Conservation (phyloP, 2,113 vertebrate species). For the Saguinus midas region DNA sequence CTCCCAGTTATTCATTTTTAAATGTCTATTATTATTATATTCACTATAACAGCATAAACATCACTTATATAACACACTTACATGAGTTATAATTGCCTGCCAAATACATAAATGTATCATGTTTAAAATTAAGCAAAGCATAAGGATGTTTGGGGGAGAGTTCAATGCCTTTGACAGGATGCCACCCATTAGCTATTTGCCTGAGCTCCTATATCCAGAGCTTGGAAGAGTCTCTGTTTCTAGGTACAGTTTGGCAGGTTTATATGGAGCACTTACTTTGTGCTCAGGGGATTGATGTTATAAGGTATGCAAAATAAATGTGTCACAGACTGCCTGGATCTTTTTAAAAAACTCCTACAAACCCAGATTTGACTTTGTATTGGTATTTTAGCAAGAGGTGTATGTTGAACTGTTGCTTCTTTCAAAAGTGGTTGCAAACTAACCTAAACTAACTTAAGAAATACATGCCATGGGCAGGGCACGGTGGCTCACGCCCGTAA, state of each 20-base stretch:
- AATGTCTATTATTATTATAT: background rate
- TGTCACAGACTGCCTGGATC: background rate
- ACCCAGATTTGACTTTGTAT: background rate
- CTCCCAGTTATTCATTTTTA: background rate
- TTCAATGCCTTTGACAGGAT: background rate
- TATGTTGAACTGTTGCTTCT: background rate
- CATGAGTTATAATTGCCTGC: background rate
- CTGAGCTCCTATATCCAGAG: rapidly evolving
- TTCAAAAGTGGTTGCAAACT: background rate
- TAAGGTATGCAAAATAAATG: background rate
- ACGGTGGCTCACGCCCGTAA: too few species aligned
- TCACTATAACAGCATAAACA: background rate
- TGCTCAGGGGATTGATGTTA: background rate
- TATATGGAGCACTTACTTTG: background rate
- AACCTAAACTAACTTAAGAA: background rate
- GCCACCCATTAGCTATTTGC: rapidly evolving
- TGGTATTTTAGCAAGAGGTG: background rate
- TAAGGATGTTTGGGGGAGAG: too few species aligned
- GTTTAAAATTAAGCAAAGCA: background rate
- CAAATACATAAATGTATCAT: background rate
- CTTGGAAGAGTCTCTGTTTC: background rate
- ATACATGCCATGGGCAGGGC: background rate
- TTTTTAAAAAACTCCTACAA: background rate
- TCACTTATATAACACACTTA: background rate
- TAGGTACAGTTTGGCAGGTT: background rate